phyloP scores from a whole-genome alignment of 1,140 invertebrate genomes.

The Littorina saxatilis region DNA sequence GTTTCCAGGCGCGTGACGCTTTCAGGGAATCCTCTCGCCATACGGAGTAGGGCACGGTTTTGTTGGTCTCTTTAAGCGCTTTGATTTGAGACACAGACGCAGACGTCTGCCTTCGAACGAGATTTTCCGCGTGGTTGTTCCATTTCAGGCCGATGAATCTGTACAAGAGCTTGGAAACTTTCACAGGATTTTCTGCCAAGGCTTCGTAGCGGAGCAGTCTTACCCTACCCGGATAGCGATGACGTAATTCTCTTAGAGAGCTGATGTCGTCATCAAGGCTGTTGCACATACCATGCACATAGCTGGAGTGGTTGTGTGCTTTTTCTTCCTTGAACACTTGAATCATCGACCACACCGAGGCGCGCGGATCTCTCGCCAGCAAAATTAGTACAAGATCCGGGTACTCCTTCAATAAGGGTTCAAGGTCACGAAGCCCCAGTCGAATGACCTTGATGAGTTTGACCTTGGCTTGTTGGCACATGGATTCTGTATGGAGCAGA shows the following conservation, averaged over 20 bases:
- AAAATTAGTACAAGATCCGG: neutral
- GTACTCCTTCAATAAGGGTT: neutral
- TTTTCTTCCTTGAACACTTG: neutral
- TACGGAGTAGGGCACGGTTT: neutral
- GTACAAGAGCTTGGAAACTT: neutral
- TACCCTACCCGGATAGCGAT: neutral
- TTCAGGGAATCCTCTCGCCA: neutral
- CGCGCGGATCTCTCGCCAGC: conserved; percentile 1
- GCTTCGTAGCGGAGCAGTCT: conserved; percentile 8
- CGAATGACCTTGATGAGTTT: conserved; percentile 21
- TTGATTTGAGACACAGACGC: too few species aligned
- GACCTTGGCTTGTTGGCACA: neutral
- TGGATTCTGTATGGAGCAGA: neutral
- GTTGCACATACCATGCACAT: neutral
- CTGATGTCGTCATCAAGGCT: neutral
- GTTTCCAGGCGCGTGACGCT: neutral
- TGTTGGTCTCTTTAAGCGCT: neutral
- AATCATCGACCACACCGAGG: conserved; percentile 1
- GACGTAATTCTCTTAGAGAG: neutral
- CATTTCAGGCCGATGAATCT: neutral
- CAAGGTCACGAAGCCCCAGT: neutral
- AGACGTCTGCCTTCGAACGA: neutral
- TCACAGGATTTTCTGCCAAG: neutral
- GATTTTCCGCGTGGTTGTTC: neutral
- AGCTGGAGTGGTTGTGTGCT: neutral